Evolutionary conservation across 2,113 vertebrate genomes (phyloP), one percentile per base, ranked within the genome.

Genomic region (Acinonyx jubatus): DNA sequence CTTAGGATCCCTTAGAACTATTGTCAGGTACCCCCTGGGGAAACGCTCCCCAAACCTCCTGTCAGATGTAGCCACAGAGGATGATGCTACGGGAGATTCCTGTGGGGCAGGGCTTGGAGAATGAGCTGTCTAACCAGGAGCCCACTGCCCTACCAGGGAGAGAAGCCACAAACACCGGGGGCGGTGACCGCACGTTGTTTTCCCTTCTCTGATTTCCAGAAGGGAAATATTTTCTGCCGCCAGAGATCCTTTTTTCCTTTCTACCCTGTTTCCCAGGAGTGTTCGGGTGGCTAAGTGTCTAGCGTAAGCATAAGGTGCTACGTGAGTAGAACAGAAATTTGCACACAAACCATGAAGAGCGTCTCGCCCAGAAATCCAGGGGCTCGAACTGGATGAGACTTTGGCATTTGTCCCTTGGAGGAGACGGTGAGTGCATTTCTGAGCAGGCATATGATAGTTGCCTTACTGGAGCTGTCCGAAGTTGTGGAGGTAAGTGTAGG

Each of bases 1-100:
- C 23, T 68, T 89, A 80, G 65, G 21, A 90, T 86, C 80, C 38
- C 52, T 93, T 89, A 76, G 31, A 94, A 83, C 63, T 89, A 55
- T 55, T 73, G 33, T 13, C 66, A 84, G 57, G 31, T 31, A 52
- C n/a, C 23, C 74, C 3, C 15, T 45, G 15, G n/a, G n/a, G 10
- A 96, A 91, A 69, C 14, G n/a, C 2, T 81, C 15, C 57, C 29
- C 6, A 8, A 12, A 18, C 25, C 19, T 80, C 23, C 71, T 50
- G 33, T 79, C 0, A 5, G 25, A 38, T 27, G 11, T 57, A 21
- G 55, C n/a, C 38, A 3, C 4, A 31, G 31, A 69, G 79, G 48
- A 15, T 52, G 57, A 16, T 76, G 2, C 41, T 1, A 0, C 19
- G 12, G 63, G 57, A 25, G 23, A 74, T 6, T 23, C 15, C 1